phyloP scores from a whole-genome alignment of 2,888 invertebrate genomes.

The Tenthredo mesomela region DNA sequence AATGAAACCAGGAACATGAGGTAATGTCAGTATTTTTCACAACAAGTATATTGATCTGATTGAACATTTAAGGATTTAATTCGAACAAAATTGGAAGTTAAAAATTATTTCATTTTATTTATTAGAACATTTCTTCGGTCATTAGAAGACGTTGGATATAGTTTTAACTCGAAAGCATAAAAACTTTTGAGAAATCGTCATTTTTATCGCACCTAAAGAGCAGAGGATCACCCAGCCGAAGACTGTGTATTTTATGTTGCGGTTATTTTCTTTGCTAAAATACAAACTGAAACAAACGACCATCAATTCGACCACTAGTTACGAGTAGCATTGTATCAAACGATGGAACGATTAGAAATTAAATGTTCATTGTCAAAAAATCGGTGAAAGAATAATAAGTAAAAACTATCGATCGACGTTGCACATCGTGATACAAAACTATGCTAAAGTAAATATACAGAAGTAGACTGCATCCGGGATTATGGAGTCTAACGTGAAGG shows the following conservation, averaged over 20 bases:
- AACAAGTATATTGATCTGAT: background rate
- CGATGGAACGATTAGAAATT: constrained; percentile 11
- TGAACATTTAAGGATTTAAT: background rate
- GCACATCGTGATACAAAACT: background rate
- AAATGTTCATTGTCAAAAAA: background rate
- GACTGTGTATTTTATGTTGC: background rate
- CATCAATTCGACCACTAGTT: background rate
- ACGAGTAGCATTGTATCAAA: background rate
- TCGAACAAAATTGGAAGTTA: background rate
- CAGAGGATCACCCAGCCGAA: constrained; percentile 14
- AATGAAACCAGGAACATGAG: background rate
- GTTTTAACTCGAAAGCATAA: background rate
- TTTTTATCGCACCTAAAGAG: background rate
- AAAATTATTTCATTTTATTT: background rate
- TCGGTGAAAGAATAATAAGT: background rate
- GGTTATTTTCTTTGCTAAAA: background rate
- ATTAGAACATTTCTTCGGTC: background rate
- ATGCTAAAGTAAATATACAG: background rate
- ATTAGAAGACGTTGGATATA: background rate
- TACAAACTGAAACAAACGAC: background rate
- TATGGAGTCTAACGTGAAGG: background rate
- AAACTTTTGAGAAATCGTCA: constrained; percentile 3
- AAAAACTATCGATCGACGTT: background rate
- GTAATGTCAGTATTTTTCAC: background rate
- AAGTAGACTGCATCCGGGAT: constrained; percentile 5